These are phyloP conservation scores for Zosterops japonicus DNA, from an alignment of 2,113 vertebrate genomes.

Conservation along the genomic window DNA sequence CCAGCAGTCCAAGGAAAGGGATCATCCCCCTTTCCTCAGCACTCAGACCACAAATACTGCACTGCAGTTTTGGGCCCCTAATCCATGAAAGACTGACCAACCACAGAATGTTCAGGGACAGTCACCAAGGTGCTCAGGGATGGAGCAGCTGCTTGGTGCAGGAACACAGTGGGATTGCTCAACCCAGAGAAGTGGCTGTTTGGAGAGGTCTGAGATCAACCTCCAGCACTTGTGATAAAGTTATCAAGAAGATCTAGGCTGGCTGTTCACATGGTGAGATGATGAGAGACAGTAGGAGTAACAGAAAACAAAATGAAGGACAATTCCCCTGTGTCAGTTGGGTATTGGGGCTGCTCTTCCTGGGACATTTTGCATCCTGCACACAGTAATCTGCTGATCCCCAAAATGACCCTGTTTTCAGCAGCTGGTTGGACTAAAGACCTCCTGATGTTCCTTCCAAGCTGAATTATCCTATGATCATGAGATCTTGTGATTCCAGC, in stretches of 20 bases:
- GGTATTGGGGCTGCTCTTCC: fast-evolving
- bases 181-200: not conserved
- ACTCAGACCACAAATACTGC: not conserved
- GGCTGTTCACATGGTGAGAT: not conserved
- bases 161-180: fast-evolving
- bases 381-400: not conserved
- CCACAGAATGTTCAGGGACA: not conserved
- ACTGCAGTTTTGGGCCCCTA: fast-evolving
- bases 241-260: not conserved
- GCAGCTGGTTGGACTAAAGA: not conserved
- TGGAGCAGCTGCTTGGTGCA: not conserved
- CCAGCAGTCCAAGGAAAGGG: not conserved
- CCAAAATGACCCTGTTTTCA: not conserved
- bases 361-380: not conserved
- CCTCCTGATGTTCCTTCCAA: not conserved
- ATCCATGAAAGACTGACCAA: not conserved
- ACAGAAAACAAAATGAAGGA: not conserved
- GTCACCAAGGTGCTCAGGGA: not conserved
- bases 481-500: not conserved
- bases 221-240: not conserved
- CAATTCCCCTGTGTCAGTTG: not conserved
- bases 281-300: not conserved
- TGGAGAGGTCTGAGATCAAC: not conserved
- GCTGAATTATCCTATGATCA: not conserved
- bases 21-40: not conserved